phyloP scores from a whole-genome alignment of 2,113 vertebrate species.

The Eulemur macaco region DNA sequence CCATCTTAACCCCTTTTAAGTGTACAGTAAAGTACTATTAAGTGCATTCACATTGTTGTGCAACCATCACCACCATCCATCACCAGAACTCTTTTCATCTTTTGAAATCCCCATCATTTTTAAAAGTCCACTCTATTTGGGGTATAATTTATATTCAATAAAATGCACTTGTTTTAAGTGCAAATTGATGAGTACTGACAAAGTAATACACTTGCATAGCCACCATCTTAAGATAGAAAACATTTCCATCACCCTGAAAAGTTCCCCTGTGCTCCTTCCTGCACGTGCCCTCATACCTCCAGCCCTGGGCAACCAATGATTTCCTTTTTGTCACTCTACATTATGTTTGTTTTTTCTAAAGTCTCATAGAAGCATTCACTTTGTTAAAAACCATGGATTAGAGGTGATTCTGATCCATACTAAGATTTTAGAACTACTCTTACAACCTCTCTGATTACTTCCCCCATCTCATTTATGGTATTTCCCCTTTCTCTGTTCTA shows the following conservation, averaged over 20 bases:
- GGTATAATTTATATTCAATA: neutral
- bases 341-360: neutral
- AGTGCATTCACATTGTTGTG: neutral
- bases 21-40: neutral
- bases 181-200: neutral
- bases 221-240: neutral
- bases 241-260: no score
- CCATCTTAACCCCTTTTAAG: neutral
- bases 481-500: neutral
- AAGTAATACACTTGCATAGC: neutral
- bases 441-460: neutral
- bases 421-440: neutral
- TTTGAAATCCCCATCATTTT: neutral
- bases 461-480: neutral
- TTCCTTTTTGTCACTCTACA: neutral
- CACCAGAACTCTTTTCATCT: neutral
- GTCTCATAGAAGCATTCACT: neutral
- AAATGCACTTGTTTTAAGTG: neutral
- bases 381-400: neutral
- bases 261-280: neutral
- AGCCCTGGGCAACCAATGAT: neutral
- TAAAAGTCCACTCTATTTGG: neutral
- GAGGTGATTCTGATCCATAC: neutral
- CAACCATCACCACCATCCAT: accelerated
- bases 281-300: neutral